Evolutionary conservation across 2,888 invertebrate species (phyloP), one percentile per base, ranked within the genome.

Genomic region (Drosophila aldrichi): DNA sequence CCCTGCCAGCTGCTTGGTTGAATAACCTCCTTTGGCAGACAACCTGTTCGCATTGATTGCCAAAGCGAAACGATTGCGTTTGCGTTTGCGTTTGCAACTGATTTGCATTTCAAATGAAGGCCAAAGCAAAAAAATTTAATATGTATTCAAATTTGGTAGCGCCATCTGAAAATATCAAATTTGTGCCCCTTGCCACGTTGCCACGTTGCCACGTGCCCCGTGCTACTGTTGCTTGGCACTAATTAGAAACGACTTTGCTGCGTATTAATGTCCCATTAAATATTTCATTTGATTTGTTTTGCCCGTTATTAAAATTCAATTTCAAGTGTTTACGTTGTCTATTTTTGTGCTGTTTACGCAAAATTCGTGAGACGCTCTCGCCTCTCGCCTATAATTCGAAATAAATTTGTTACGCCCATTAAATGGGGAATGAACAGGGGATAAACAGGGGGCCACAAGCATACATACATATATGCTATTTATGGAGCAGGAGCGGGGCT

Each of bases 61-160:
- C 68, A 22, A 22, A 62, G 29, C 51, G 56, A 54, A 46, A 66
- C 58, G 56, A 41, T 77, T 70, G 59, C 51, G 52, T 32, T 34
- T 51, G 51, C 51, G 48, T 49, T 49, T 49, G 51, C 51, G 12
- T 46, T 63, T 67, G 61, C 49, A 56, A 70, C 70, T 78, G 88
- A 86, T 86, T 86, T 89, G 89, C 86, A 86, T 86, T 90, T 82
- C 74, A 80, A 90, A 88, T 88, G 88, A 85, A 71, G 67, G 59
- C 70, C 68, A 44, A 44, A n/a, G 64, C 63, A 36, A 61, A 44
- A 61, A 44, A 89, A 81, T 89, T 88, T 88, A 85, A 85, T 85
- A 85, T 89, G 77, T 73, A 89, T 89, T 89, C 90, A 88, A 85
- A 89, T 84, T 84, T 68, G 51, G 73, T 18, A 49, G 51, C 29